Evolutionary conservation across 1,140 invertebrate genomes (phyloP), one percentile per base, ranked within the genome.

Genomic region (Pomacea maculata): DNA sequence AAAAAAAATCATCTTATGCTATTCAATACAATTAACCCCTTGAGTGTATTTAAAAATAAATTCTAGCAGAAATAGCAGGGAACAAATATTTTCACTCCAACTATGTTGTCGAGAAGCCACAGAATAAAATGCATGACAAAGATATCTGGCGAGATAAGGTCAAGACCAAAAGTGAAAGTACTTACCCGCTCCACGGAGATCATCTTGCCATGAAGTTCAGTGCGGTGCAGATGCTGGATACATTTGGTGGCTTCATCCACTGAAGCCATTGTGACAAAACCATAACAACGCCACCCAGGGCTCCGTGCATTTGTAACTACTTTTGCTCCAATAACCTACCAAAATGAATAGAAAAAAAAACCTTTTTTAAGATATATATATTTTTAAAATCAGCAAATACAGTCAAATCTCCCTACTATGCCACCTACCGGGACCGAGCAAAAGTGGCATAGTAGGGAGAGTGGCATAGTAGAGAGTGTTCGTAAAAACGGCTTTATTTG

Each of bases 281-380:
- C 97, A 90, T 97, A 98, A 90, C 97, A 98, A 76, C 96, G 94
- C 29, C 96, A 95, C 34, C 96, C 96, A 5, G 97, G 96, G 54
- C 95, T 96, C 78, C 95, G 93, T 2, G 97, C 96, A 92, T 97
- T 98, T 3, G 97, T 98, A 0, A 99, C 97, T n/a, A 99, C 95
- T 93, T 98, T 98, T 0, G 97, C 97, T 77, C 96, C 96, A 87
- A 97, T 89, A 19, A 94, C 93, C 93, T 93, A 70, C 15, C 81
- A 72, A 84, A 76, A 67, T 45, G 2, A 55, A 76, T n/a, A 29
- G 15, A 4, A 61, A 61, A 61, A 8, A 61, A 61, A 61, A 61
- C 4, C 34, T 6, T 45, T 45, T 45, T 4, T 2, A 4, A 45
- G 34, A 45, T 45, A 45, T 45, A 45, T 45, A 45, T 45, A 45